Percentiles rank a stretch among this genome's conserved stretches.
phyloP scores from a whole-genome alignment of 2,888 invertebrate genomes.

The Pterobdella sp. region DNA sequence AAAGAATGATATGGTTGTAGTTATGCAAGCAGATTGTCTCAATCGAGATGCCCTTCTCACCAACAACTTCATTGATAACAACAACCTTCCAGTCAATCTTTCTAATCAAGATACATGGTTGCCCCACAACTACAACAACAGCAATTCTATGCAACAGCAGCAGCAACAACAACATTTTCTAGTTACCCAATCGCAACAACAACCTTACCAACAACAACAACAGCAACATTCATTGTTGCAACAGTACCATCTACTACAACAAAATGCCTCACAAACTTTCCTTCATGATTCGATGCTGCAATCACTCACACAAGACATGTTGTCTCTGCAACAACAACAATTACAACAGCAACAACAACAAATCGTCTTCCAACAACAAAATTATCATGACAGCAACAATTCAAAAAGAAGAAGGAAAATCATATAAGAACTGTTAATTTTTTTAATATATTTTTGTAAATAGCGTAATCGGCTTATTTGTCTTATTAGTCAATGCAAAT shows the following conservation, averaged over 20 bases:
- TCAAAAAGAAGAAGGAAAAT: conserved; percentile 23
- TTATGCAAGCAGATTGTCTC: background rate
- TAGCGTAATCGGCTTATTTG: too few species aligned
- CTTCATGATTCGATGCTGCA: conserved; percentile 18
- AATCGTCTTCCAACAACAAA: conserved; percentile 10
- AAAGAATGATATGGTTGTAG: background rate
- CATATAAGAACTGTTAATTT: background rate
- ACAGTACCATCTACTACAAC: conserved; percentile 20
- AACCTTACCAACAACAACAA: conserved; percentile 21
- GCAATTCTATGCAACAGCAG: background rate
- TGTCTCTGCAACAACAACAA: conserved; percentile 27
- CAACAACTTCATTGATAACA: conserved; percentile 16
- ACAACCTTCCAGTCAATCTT: conserved; percentile 25
- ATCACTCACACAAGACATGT: conserved; percentile 23
- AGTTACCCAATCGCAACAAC: conserved; percentile 1
- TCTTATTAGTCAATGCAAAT: too few species aligned
- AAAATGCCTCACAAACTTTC: conserved; percentile 13
- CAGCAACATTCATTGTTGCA: background rate
- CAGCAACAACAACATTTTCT: background rate
- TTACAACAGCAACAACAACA: conserved; percentile 24
- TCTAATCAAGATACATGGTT: conserved; percentile 26
- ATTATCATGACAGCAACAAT: conserved; percentile 3
- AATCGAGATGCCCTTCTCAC: background rate
- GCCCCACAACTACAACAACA: conserved; percentile 20
- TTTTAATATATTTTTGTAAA: too few species aligned